These are phyloP conservation scores for Agelaius tricolor DNA, from an alignment of 2,113 vertebrate genomes.

Conservation along the genomic window DNA sequence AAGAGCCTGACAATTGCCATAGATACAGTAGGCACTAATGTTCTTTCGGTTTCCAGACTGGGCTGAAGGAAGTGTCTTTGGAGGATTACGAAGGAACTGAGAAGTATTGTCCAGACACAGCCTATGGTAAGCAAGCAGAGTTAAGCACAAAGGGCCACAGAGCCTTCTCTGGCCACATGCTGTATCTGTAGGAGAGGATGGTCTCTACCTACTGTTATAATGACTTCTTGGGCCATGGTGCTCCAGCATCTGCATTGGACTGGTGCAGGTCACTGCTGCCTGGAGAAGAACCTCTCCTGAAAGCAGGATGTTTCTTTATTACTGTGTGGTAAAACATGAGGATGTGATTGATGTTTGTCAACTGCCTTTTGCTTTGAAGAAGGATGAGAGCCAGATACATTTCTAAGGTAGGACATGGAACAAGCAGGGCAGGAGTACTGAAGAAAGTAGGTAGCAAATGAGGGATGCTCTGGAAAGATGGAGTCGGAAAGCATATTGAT, in stretches of 20 bases:
- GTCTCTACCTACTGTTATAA: background rate
- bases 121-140: conserved; percentile 82
- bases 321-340: background rate
- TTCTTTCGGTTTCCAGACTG: conserved; percentile 66
- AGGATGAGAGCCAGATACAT: background rate
- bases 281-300: background rate
- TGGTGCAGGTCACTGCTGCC: background rate
- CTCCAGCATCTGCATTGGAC: background rate
- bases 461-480: conserved; percentile 43
- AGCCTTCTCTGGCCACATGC: background rate
- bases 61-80: conserved; percentile 53
- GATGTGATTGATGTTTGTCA: conserved; percentile 10
- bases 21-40: conserved; percentile 28
- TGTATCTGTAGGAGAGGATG: background rate
- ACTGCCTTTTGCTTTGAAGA: conserved; percentile 22
- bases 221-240: background rate
- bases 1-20: background rate
- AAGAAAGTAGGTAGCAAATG: conserved; percentile 6
- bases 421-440: background rate
- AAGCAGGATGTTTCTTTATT: background rate
- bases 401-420: background rate
- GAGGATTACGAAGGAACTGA: conserved; percentile 66
- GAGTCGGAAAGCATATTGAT: background rate
- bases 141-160: background rate
- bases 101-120: conserved; percentile 78